Evolutionary conservation across 2,888 invertebrate genomes (phyloP).

Genomic region (Eurytoma californica): DNA sequence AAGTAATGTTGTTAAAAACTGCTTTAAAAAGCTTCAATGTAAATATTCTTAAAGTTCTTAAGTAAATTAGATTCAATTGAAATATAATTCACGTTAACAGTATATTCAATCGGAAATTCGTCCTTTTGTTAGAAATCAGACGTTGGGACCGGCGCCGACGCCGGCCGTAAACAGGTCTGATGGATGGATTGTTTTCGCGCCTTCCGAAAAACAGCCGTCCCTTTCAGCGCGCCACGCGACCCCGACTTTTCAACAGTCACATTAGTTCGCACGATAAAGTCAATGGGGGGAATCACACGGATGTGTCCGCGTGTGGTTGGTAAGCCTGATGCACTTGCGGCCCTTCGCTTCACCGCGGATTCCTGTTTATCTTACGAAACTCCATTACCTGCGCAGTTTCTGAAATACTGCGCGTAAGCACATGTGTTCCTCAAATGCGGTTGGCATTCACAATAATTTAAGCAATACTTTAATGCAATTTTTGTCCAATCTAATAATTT

Average conservation of each 20-base stretch:
- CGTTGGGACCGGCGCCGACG: constrained; percentile 19
- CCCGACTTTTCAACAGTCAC: constrained; percentile 43
- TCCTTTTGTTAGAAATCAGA: constrained; percentile 13
- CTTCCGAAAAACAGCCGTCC: constrained; percentile 56
- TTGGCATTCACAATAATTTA: too few species aligned
- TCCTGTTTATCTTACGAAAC: constrained; percentile 69
- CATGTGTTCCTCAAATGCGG: too few species aligned
- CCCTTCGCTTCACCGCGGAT: constrained; percentile 26
- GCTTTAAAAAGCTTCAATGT: too few species aligned
- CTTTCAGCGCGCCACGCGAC: constrained; percentile 52
- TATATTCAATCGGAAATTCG: background rate
- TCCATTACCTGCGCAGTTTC: constrained; percentile 71
- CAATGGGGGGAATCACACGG: constrained; percentile 17
- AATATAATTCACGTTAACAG: background rate
- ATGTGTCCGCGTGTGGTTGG: background rate
- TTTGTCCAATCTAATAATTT: too few species aligned
- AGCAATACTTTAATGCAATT: too few species aligned
- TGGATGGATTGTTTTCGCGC: constrained; percentile 68
- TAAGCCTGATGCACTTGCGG: constrained; percentile 24
- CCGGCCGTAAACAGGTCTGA: constrained; percentile 63
- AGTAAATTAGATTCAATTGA: too few species aligned
- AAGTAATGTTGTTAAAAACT: too few species aligned
- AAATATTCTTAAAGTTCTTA: too few species aligned
- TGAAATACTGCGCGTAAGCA: constrained; percentile 56
- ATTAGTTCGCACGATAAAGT: background rate